A percentile compares a stretch with the other conserved stretches of the same genome.
Evolutionary conservation across 1,140 invertebrate species (phyloP).

Genomic region (Cydia amplana): DNA sequence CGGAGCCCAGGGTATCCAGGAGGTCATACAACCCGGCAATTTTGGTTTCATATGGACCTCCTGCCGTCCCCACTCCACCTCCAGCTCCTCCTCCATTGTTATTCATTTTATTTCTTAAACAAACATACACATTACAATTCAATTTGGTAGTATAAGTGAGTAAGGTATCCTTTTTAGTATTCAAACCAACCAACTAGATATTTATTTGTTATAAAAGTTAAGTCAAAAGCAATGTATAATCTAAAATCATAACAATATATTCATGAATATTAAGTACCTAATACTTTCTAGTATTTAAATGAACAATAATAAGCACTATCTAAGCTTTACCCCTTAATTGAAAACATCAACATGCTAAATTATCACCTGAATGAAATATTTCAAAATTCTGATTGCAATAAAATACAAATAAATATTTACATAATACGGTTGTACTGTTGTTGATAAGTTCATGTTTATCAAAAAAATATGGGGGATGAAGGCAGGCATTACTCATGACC

Average conservation of each 20-base stretch:
- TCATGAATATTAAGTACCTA: neutral
- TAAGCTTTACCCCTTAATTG: neutral
- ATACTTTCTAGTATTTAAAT: conserved; percentile 1
- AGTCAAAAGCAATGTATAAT: neutral
- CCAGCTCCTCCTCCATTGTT: conserved; percentile 62
- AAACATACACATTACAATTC: neutral
- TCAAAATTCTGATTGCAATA: neutral
- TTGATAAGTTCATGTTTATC: conserved; percentile 30
- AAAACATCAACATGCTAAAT: neutral
- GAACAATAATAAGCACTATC: neutral
- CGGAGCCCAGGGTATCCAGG: conserved; percentile 95
- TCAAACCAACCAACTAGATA: neutral
- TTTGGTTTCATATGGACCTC: conserved; percentile 88
- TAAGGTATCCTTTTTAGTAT: too few relatives aligned
- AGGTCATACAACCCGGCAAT: conserved; percentile 98
- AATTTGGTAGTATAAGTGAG: neutral
- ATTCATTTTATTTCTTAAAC: conserved; percentile 52
- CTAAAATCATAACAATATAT: neutral
- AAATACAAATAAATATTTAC: conserved; percentile 3
- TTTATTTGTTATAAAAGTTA: too few relatives aligned
- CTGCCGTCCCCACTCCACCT: conserved; percentile 51
- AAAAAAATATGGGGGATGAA: conserved; percentile 22
- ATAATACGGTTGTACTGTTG: conserved; percentile 9
- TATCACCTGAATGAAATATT: neutral
- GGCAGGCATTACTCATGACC: conserved; percentile 40